Evolutionary conservation across 2,797 vertebrate species (phyloP), one percentile per base, ranked within the genome.

Genomic region (Rallus crepitans): DNA sequence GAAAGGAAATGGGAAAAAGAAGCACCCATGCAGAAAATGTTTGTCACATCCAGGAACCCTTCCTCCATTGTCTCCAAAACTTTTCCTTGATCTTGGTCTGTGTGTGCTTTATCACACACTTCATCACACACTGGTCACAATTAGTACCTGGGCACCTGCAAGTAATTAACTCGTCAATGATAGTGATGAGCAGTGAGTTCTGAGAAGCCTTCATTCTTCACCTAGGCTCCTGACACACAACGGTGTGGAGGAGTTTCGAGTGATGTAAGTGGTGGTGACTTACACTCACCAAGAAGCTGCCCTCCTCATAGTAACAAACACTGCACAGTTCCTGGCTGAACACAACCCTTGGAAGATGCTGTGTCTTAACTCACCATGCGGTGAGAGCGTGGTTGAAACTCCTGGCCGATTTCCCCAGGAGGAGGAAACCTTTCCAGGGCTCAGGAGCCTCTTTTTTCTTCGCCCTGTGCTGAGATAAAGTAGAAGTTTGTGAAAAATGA

Each of bases 401-500:
- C 33, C 68, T 9, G 52, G 69, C 17, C 18, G 0, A 53, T 80
- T 80, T 59, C 40, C 17, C 52, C 37, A 28, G 7, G 25, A 71
- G 28, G 20, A 71, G 25, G 25, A 82, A 57, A 31, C 47, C 25
- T 30, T 71, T 66, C 57, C 53, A 57, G 30, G 30, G 6, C 17
- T 63, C 28, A 42, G 61, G 39, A 70, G 31, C 33, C 19, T 70
- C 82, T 71, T 37, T 21, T 63, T 61, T 60, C 64, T 68, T 59
- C 71, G 45, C 55, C 66, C 71, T 47, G 4, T 69, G n/a, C 25
- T 31, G 47, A 84, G 24, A 92, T 40, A 9, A 75, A 81, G 72
- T 64, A 53, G 59, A 86, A 84, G 33, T 96, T 92, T 30, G 61
- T 83, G 56, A 76, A 63, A 89, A 87, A 83, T 42, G 27, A 79